Evolutionary conservation across 2,888 invertebrate genomes (phyloP).

Genomic region (Pomacea canaliculata): DNA sequence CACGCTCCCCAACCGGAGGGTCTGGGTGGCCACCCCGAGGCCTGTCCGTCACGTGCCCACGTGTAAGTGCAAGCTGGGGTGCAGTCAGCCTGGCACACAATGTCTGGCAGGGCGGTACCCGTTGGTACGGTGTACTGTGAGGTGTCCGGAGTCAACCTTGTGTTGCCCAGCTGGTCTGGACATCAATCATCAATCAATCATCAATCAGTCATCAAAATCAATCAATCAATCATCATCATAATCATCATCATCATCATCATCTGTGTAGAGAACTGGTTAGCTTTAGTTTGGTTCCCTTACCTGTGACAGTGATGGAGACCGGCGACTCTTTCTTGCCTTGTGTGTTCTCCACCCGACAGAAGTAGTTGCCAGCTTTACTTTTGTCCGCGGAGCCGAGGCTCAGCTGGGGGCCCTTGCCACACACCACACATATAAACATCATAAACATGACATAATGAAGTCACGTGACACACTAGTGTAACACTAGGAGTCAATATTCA

Average conservation of each 20-base stretch:
- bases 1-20: slow-evolving; percentile 21
- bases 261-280: too few relatives aligned
- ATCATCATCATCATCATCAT: too few relatives aligned
- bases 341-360: slow-evolving; percentile 22
- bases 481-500: too few relatives aligned
- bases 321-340: slow-evolving; percentile 19
- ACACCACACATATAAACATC: not conserved
- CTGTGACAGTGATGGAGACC: slow-evolving; percentile 25
- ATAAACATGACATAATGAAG: not conserved
- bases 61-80: slow-evolving; percentile 25
- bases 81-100: slow-evolving; percentile 23
- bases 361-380: slow-evolving; percentile 25
- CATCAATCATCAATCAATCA: not conserved
- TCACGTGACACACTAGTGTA: too few relatives aligned
- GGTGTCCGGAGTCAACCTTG: not conserved
- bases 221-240: too few relatives aligned
- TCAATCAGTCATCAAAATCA: too few relatives aligned
- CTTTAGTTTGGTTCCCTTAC: not conserved
- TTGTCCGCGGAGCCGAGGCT: slow-evolving; percentile 22
- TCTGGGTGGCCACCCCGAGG: slow-evolving; percentile 12
- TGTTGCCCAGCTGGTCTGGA: slow-evolving; percentile 2
- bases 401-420: slow-evolving; percentile 14
- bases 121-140: not conserved
- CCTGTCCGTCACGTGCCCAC: slow-evolving; percentile 27
- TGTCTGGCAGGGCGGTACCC: not conserved